These are phyloP conservation scores for Styela clava DNA, from an alignment of 23 tunicate species.

Conservation along the genomic window DNA sequence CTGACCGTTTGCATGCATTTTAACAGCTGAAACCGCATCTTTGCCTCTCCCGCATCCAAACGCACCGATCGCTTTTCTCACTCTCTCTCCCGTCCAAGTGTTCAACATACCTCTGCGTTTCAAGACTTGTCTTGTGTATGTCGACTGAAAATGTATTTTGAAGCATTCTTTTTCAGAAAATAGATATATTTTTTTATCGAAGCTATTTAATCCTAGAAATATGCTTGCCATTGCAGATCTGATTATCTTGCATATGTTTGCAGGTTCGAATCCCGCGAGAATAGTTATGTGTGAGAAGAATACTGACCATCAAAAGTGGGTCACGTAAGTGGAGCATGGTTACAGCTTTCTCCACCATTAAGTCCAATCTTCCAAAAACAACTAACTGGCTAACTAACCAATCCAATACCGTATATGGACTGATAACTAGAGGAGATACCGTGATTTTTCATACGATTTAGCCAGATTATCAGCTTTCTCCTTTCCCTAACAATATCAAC, in stretches of 20 bases:
- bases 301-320: background rate
- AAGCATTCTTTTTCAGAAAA: background rate
- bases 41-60: slow-evolving; percentile 34
- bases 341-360: too few species aligned
- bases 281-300: background rate
- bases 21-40: slow-evolving; percentile 18
- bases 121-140: background rate
- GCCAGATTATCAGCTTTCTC: too few species aligned
- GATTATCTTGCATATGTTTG: too few species aligned
- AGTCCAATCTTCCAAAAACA: too few species aligned
- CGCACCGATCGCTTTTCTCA: slow-evolving; percentile 32
- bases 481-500: too few species aligned
- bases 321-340: too few species aligned
- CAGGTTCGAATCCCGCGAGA: background rate
- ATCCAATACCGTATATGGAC: too few species aligned
- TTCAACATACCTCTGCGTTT: slow-evolving; percentile 27
- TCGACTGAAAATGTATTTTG: background rate
- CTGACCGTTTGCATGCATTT: slow-evolving; percentile 48
- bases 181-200: background rate
- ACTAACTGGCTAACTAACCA: too few species aligned
- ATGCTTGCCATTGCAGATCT: too few species aligned
- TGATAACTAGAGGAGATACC: too few species aligned
- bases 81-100: slow-evolving; percentile 22
- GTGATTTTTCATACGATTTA: too few species aligned
- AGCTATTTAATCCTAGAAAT: too few species aligned